phyloP scores from a whole-genome alignment of 1,140 invertebrate species.

The Drosophila tristis region DNA sequence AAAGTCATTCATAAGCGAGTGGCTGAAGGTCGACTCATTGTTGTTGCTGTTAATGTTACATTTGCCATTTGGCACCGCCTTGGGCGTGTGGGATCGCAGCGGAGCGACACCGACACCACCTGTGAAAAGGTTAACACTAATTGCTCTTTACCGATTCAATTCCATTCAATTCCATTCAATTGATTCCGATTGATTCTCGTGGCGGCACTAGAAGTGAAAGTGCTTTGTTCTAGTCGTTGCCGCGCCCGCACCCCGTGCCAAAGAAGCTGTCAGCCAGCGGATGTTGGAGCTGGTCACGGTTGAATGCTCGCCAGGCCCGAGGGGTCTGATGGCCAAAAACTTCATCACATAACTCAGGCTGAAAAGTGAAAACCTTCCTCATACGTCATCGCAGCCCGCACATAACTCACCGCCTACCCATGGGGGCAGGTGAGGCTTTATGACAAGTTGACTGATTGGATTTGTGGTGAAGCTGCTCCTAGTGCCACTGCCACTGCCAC shows the following conservation, averaged over 20 bases:
- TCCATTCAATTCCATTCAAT: constrained; percentile 34
- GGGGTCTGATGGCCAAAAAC: constrained; percentile 16
- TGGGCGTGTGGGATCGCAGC: constrained; percentile 54
- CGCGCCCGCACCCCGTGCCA: not conserved
- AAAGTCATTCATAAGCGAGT: constrained; percentile 51
- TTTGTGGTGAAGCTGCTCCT: constrained; percentile 36
- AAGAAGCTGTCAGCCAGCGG: constrained; percentile 16
- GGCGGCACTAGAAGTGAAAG: constrained; percentile 50
- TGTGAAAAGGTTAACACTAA: constrained; percentile 74
- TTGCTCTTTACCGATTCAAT: constrained; percentile 16
- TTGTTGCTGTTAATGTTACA: constrained; percentile 26
- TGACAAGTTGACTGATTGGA: constrained; percentile 62
- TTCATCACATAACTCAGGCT: constrained; percentile 46
- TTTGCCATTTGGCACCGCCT: constrained; percentile 63
- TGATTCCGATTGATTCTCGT: constrained; percentile 48
- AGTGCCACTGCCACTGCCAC: constrained; percentile 2
- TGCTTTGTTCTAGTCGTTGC: constrained; percentile 45
- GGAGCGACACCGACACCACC: constrained; percentile 50
- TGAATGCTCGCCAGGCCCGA: constrained; percentile 49
- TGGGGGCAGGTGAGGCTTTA: constrained; percentile 35
- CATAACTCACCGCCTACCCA: constrained; percentile 51
- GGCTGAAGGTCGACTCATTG: constrained; percentile 63
- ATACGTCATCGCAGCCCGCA: constrained; percentile 34
- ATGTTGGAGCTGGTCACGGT: constrained; percentile 33
- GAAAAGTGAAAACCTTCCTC: constrained; percentile 41